A percentile compares a stretch with the other conserved stretches of the same genome.
These are phyloP conservation scores for Abrostola tripartita DNA, from an alignment of 2,888 invertebrate species.

Conservation along the genomic window DNA sequence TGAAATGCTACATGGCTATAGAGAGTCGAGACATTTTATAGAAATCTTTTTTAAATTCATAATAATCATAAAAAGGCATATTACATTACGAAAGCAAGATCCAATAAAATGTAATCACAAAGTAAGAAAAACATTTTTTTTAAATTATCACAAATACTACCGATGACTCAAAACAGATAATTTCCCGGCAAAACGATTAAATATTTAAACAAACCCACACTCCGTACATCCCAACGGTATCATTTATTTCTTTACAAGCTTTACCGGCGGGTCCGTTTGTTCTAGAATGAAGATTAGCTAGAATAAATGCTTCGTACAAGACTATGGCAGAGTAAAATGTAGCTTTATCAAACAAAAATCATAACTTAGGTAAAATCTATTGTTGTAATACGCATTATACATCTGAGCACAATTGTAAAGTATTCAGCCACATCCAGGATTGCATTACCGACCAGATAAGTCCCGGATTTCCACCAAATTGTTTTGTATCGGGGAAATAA, in stretches of 20 bases:
- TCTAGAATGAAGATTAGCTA: neutral
- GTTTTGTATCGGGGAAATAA: constrained; percentile 47
- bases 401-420: neutral
- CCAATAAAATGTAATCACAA: neutral
- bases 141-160: neutral
- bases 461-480: constrained; percentile 40
- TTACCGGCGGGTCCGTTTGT: neutral
- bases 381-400: neutral
- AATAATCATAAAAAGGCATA: too few relatives aligned
- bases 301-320: neutral
- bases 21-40: too few relatives aligned
- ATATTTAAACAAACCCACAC: neutral
- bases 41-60: too few relatives aligned
- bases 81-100: neutral
- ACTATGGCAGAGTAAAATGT: too few relatives aligned
- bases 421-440: constrained; percentile 18
- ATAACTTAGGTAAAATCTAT: neutral
- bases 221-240: neutral
- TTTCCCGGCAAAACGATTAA: neutral
- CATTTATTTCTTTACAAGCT: neutral
- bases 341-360: neutral
- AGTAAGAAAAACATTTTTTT: neutral
- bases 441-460: constrained; percentile 44
- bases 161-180: neutral
- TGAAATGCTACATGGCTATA: too few relatives aligned